These are phyloP conservation scores for Myotis davidii DNA, from an alignment of 2,113 vertebrate species.

Conservation along the genomic window DNA sequence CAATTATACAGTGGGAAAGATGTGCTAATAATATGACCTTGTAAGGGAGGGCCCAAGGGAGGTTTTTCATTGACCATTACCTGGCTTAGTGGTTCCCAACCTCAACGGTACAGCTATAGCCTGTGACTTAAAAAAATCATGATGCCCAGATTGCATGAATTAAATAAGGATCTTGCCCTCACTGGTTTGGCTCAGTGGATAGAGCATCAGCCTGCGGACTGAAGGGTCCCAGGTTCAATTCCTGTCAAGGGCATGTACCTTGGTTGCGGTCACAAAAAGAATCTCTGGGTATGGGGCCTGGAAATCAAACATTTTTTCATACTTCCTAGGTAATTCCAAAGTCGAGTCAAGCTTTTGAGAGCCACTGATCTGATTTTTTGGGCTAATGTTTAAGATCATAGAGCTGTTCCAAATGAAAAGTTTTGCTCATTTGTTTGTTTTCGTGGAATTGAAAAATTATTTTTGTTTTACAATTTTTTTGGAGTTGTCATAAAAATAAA, in stretches of 20 bases:
- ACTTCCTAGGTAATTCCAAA: not conserved
- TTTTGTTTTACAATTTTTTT: conserved; percentile 6
- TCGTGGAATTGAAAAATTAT: not conserved
- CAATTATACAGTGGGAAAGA: not conserved
- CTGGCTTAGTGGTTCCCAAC: not conserved
- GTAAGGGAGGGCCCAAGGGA: not conserved
- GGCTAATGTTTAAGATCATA: not conserved
- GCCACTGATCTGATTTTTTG: not conserved
- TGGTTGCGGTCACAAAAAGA: not conserved
- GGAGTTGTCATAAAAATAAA: not conserved
- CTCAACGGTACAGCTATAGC: not conserved
- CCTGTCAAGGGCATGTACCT: too few species aligned
- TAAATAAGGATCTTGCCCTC: not conserved
- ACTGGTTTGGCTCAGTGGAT: too few species aligned
- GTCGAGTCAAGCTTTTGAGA: not conserved
- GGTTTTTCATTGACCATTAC: not conserved
- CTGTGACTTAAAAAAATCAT: conserved; percentile 1
- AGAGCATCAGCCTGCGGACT: too few species aligned
- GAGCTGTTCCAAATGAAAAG: not conserved
- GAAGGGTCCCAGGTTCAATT: too few species aligned
- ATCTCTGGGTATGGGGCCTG: not conserved
- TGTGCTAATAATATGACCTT: not conserved
- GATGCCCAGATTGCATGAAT: not conserved
- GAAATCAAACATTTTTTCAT: not conserved
- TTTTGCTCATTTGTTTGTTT: not conserved